Conservation (phyloP, 1,140 invertebrate genomes). For the Oncopodura yosiiana region DNA sequence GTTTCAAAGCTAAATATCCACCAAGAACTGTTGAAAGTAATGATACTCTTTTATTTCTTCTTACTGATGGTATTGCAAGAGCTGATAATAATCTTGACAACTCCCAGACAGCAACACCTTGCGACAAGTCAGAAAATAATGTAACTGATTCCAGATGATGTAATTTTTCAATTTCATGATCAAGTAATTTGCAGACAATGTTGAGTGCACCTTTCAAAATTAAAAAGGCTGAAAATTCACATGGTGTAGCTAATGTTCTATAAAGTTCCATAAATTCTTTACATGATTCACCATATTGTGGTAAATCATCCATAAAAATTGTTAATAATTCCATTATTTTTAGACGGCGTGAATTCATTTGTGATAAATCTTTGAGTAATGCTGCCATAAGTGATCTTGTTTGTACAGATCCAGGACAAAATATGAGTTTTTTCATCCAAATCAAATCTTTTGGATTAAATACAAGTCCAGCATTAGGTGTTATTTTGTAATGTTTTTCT, state of each 20-base stretch:
- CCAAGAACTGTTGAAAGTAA: constrained; percentile 81
- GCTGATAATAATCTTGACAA: constrained; percentile 25
- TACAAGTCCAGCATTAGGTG: constrained; percentile 10
- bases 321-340: constrained; percentile 73
- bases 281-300: constrained; percentile 74
- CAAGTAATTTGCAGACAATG: constrained; percentile 74
- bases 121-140: constrained; percentile 82
- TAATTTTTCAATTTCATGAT: constrained; percentile 73
- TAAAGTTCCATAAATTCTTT: constrained; percentile 83
- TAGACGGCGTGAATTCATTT: constrained; percentile 28
- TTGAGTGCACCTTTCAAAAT: constrained; percentile 74
- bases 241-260: constrained; percentile 67
- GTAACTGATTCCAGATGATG: constrained; percentile 80
- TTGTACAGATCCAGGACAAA: constrained; percentile 34
- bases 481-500: constrained; percentile 36
- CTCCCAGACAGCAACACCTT: constrained; percentile 49
- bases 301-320: constrained; percentile 73
- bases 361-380: constrained; percentile 32
- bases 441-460: constrained; percentile 23
- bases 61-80: constrained; percentile 66
- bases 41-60: constrained; percentile 42
- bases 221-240: constrained; percentile 87
- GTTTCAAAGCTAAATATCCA: constrained; percentile 81
- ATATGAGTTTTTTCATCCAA: constrained; percentile 33
- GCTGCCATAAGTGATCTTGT: constrained; percentile 31